Base-by-base conservation (phyloP, 2,113 vertebrate genomes). In the Esox niger region DNA sequence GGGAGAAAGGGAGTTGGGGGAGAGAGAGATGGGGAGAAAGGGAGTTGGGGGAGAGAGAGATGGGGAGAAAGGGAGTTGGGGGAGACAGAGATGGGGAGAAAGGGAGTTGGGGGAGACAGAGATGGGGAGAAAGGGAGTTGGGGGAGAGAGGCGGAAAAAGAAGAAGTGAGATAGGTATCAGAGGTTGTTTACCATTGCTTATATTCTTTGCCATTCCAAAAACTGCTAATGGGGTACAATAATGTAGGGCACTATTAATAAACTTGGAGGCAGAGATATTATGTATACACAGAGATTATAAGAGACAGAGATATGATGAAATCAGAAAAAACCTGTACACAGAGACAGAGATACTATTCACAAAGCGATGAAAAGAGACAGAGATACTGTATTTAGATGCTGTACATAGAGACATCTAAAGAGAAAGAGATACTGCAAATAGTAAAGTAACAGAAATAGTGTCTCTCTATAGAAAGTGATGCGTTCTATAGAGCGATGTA, bases 1-100 rank as follows among this genome's bases (percentile, higher is more conserved):
- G 43, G 25, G 43, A 47, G 26, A 20, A 26, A 64, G 38, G 30
- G 63, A 65, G 46, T n/a, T 98, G 66, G 96, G 95, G 98, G 87
- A 4, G 2, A 20, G 62, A 31, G 54, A 30, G 26, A 20, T 13
- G 27, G 10, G 27, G 17, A n/a, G n/a, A n/a, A n/a, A n/a, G n/a
- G n/a, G n/a, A n/a, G n/a, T n/a, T n/a, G n/a, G n/a, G n/a, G n/a
- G n/a, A n/a, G 26, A 4, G 10, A 59, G 56, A 26, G 25, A 13
- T 1, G 20, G 3, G 52, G 21, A 21, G 11, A 25, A 3, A 26
- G 21, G 21, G 23, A 26, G 52, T 0, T n/a, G n/a, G n/a, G 21
- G 1, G 52, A 26, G 6, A 4, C 1, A 10, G 8, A 7, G n/a
- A n/a, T n/a, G n/a, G n/a, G n/a, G n/a, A n/a, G n/a, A n/a, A n/a